A percentile compares a stretch with the other conserved stretches of the same genome.
Evolutionary conservation across 2,797 vertebrate genomes (phyloP).

Genomic region (Artibeus jamaicensis): DNA sequence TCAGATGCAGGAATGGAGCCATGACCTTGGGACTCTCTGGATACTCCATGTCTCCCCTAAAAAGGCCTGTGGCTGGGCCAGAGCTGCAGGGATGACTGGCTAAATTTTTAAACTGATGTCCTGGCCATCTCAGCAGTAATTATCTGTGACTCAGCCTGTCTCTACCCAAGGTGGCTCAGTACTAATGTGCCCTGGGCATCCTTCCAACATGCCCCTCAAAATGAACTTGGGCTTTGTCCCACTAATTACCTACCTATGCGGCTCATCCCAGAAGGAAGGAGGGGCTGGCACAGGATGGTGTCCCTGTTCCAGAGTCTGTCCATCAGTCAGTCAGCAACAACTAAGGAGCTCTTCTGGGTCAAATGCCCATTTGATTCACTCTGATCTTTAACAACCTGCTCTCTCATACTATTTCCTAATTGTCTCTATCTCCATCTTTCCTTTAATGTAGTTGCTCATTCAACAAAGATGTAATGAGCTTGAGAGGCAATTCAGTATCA

Average conservation of each 20-base stretch:
- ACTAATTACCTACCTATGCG: neutral
- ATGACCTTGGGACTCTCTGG: neutral
- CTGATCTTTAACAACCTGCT: neutral
- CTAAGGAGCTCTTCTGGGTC: neutral
- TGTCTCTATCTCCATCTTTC: neutral
- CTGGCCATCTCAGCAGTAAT: neutral
- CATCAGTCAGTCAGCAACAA: neutral
- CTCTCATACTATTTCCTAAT: neutral
- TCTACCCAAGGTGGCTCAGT: neutral
- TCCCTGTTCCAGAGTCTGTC: neutral
- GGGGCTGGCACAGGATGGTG: neutral
- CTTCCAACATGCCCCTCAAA: neutral
- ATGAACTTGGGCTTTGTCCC: neutral
- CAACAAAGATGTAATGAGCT: neutral
- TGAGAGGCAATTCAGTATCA: neutral
- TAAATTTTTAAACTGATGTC: slow-evolving; percentile 16
- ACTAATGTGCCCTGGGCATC: neutral
- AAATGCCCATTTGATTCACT: neutral
- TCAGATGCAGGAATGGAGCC: neutral
- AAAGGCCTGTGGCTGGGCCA: neutral
- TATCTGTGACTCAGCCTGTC: neutral
- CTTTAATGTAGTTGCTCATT: neutral
- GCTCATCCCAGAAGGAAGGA: neutral
- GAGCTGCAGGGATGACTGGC: neutral
- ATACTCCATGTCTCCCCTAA: neutral